These are phyloP conservation scores for Crocidura indochinensis DNA, from an alignment of 2,797 vertebrate genomes.

Conservation along the genomic window DNA sequence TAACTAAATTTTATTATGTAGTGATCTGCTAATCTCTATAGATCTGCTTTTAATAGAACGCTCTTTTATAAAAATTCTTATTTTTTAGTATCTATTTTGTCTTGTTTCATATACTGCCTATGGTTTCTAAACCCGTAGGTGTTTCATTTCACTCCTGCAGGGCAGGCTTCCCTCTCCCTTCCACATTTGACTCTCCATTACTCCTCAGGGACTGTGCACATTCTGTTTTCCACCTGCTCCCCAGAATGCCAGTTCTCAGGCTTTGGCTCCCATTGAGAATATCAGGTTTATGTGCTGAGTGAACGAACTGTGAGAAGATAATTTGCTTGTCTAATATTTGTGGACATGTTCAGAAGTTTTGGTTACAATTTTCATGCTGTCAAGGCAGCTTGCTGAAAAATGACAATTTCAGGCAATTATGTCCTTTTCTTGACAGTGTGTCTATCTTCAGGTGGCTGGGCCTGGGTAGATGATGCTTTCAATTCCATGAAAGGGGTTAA, in stretches of 20 bases:
- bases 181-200: not conserved
- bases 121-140: constrained; percentile 43
- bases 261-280: not conserved
- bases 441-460: not conserved
- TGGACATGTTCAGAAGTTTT: constrained; percentile 47
- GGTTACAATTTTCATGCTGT: constrained; percentile 38
- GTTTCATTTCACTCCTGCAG: constrained; percentile 70
- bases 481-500: not conserved
- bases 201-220: not conserved
- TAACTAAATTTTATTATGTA: constrained; percentile 21
- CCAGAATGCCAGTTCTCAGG: not conserved
- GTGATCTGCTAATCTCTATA: constrained; percentile 3
- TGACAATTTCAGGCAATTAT: constrained; percentile 14
- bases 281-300: not conserved
- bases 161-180: constrained; percentile 1
- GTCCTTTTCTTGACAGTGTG: not conserved
- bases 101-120: constrained; percentile 5
- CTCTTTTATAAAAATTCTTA: not conserved
- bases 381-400: constrained; percentile 59
- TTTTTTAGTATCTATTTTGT: constrained; percentile 11
- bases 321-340: constrained; percentile 54
- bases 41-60: not conserved
- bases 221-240: not conserved
- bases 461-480: not conserved
- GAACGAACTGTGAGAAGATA: constrained; percentile 35